Conservation (phyloP, 2,113 vertebrate genomes). For the Chrysochloris asiatica region DNA sequence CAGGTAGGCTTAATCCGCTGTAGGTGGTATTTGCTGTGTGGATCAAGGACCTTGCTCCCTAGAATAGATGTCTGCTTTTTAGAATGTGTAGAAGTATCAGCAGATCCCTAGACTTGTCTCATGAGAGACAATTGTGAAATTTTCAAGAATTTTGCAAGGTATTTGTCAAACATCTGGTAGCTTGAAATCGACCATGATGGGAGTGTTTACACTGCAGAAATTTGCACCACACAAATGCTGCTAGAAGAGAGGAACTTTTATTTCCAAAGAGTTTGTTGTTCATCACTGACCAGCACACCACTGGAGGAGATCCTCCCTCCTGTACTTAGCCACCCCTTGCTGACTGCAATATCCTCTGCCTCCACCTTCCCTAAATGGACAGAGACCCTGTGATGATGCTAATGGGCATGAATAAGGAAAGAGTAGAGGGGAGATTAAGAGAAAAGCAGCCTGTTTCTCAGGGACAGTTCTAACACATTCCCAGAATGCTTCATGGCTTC, state of each 20-base stretch:
- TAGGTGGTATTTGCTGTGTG: not conserved
- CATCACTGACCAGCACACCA: not conserved
- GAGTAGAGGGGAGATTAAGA: not conserved
- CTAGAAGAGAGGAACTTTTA: too few species aligned
- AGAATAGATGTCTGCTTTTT: conserved; percentile 9
- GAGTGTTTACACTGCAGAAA: not conserved
- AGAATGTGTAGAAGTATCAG: not conserved
- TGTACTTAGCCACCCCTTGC: not conserved
- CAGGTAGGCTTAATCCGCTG: not conserved
- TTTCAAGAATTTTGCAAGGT: conserved; percentile 3
- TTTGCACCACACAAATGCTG: not conserved
- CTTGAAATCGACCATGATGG: not conserved
- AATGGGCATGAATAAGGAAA: too few species aligned
- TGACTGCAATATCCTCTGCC: not conserved
- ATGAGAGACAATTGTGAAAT: not conserved
- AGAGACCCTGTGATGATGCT: not conserved
- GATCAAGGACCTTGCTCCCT: not conserved
- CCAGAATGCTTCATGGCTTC: not conserved
- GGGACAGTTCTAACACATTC: not conserved
- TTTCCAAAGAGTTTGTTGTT: not conserved
- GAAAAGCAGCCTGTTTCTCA: rapidly evolving
- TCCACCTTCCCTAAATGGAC: not conserved
- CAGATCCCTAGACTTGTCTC: not conserved
- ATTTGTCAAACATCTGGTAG: not conserved
- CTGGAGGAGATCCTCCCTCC: not conserved